Base-by-base conservation (phyloP, 2,113 vertebrate genomes). In the Stomatorhinus ivindoensis region DNA sequence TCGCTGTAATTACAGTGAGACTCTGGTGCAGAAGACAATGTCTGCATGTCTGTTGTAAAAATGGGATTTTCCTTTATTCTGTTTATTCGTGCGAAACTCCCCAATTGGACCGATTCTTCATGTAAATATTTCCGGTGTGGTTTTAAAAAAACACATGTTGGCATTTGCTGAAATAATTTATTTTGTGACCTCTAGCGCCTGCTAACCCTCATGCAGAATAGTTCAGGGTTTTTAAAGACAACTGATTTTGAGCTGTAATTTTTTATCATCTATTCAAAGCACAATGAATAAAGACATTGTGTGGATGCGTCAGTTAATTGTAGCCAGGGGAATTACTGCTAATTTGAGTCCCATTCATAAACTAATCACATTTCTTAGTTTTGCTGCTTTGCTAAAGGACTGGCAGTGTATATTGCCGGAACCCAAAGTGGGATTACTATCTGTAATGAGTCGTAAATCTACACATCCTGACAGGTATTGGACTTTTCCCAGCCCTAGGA, bases 111-210 rank as follows among this genome's bases (percentile, higher is more conserved):
- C 58, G 88, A 53, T 42, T 87, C 89, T 91, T 90, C 89, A 94
- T 96, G 95, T 93, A 86, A 91, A 93, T 93, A 90, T 13, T 91
- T 90, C 92, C 95, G 93, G 92, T 91, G 91, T 55, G n/a, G 65
- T 90, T 24, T 55, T 42, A 88, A 91, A 84, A 92, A 93, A 92
- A 90, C 82, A 94, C 91, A 31, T 92, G 88, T 11, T 88, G 88
- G 85, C 2, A 88, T 48, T 24, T 86, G 44, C 17, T 88, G 88
- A 90, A 90, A 91, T 87, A 31, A 88, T 93, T 91, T 92, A 90
- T 58, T 35, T 87, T 15, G 50, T 91, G 90, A 91, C 87, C 46
- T 69, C 19, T 46, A 86, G 35, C 5, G 42, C 35, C 73, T 80
- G 73, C 15, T 19, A 21, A 84, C 1, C 24, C 21, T n/a, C 17